Evolutionary conservation across 2,797 vertebrate genomes (phyloP), one percentile per base, ranked within the genome.

Genomic region (Yasuhikotakia modesta): DNA sequence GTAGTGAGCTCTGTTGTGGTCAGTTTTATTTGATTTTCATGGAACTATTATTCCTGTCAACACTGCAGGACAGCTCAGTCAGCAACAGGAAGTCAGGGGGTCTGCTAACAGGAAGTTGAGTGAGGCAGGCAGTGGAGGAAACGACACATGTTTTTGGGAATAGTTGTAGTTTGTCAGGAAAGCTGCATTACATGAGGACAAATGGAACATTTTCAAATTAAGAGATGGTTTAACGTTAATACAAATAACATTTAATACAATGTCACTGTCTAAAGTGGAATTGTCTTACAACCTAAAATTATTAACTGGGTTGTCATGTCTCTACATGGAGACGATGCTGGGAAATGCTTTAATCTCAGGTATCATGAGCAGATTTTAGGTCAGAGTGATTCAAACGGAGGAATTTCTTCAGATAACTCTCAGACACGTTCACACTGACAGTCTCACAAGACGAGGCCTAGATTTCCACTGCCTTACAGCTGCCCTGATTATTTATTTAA

Each of bases 21-120:
- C 21, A 2, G 57, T 60, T 60, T 27, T 13, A 58, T 58, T 58
- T 13, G 73, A 57, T 73, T 82, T 66, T 80, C 70, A 79, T 81
- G 76, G 16, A 63, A 70, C 63, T 73, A 32, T 74, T 79, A 70
- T 60, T 30, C 60, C 68, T 73, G 78, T 83, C 67, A 74, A 10
- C 66, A 45, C 17, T 0, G 19, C n/a, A 30, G 70, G 27, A 80
- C 74, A 45, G 77, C 83, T 68, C 4, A 5, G 39, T 82, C 70
- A 82, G 78, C 46, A 52, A 8, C 22, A 82, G 83, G 81, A 87
- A 79, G 61, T 86, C 7, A 32, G 30, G 0, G 6, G 5, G 53
- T 21, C 32, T 64, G 50, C 50, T 14, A 16, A 75, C 80, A 86
- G 84, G 75, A 86, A 85, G 79, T 21, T 50, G 65, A 77, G 50